Percentiles rank a stretch among this genome's conserved stretches.
Evolutionary conservation across 2,797 vertebrate species (phyloP).

Genomic region (Geotrypetes seraphini): DNA sequence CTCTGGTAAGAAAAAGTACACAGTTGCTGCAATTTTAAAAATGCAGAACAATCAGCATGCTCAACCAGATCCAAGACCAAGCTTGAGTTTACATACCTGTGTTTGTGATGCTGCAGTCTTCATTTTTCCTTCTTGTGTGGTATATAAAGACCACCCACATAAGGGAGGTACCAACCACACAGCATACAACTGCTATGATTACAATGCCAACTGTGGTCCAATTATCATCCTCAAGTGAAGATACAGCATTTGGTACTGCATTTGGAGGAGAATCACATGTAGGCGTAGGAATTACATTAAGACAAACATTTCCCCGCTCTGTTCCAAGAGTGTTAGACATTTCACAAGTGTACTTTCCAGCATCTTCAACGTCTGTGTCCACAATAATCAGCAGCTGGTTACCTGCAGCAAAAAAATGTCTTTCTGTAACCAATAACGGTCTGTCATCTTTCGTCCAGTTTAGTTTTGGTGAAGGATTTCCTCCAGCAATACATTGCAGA

Average conservation of each 20-base stretch:
- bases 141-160: constrained; percentile 98
- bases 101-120: constrained; percentile 94
- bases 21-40: too few relatives aligned
- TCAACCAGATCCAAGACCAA: too few relatives aligned
- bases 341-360: constrained; percentile 87
- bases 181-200: constrained; percentile 95
- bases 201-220: constrained; percentile 94
- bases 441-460: constrained; percentile 96
- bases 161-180: constrained; percentile 92
- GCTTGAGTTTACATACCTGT: constrained; percentile 67
- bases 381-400: constrained; percentile 94
- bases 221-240: constrained; percentile 66
- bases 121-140: constrained; percentile 83
- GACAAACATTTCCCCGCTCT: constrained; percentile 76
- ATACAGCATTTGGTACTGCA: too few relatives aligned
- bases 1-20: constrained; percentile 6
- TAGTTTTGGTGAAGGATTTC: constrained; percentile 78
- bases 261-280: constrained; percentile 82
- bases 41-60: constrained; percentile 1
- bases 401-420: constrained; percentile 91
- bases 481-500: constrained; percentile 88
- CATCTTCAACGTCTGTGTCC: constrained; percentile 76
- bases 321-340: constrained; percentile 93
- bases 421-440: constrained; percentile 77
- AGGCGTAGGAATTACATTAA: constrained; percentile 77